Conservation (phyloP, 2,113 vertebrate species). For the Solenodon paradoxus region DNA sequence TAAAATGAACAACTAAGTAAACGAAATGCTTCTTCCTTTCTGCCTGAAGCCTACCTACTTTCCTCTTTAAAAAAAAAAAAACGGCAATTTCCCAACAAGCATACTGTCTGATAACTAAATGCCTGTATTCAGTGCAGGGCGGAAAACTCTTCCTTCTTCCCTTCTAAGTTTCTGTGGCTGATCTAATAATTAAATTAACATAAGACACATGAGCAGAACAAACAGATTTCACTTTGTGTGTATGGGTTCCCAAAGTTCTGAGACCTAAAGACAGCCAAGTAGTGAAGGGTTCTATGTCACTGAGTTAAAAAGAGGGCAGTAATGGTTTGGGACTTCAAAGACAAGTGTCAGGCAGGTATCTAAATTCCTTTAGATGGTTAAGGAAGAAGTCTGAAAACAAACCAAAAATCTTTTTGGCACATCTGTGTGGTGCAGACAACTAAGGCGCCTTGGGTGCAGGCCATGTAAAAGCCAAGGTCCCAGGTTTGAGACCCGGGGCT, state of each 20-base stretch:
- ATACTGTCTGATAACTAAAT: neutral
- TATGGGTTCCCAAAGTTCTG: neutral
- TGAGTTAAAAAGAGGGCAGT: neutral
- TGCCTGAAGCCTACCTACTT: too few relatives aligned
- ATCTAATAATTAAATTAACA: neutral
- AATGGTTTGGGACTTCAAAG: neutral
- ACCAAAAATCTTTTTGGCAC: too few relatives aligned
- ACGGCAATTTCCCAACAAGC: neutral
- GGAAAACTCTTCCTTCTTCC: neutral
- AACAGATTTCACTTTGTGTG: neutral
- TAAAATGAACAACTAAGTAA: too few relatives aligned
- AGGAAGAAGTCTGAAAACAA: neutral
- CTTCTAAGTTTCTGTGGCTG: neutral
- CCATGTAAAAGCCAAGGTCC: too few relatives aligned
- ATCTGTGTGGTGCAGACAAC: too few relatives aligned
- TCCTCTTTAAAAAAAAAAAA: too few relatives aligned
- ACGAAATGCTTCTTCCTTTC: too few relatives aligned
- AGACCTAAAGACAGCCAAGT: neutral
- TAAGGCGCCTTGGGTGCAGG: too few relatives aligned
- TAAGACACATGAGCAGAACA: neutral
- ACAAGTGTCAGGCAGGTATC: too few relatives aligned
- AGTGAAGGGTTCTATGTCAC: neutral
- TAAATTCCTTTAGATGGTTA: neutral
- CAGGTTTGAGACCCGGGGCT: too few relatives aligned
- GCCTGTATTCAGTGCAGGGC: neutral